These are phyloP conservation scores for Grapholita molesta DNA, from an alignment of 1,140 invertebrate species.

Conservation along the genomic window DNA sequence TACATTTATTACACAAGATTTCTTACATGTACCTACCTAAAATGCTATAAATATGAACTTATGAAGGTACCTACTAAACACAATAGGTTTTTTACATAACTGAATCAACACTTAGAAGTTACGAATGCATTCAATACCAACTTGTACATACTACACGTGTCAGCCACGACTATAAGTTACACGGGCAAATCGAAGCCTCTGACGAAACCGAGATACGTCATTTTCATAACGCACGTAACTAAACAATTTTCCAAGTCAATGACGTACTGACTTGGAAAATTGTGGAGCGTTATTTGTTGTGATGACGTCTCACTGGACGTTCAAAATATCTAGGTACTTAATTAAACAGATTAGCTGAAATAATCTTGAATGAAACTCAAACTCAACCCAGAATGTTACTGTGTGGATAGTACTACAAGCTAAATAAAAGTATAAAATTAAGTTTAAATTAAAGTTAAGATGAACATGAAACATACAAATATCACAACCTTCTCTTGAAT, in stretches of 20 bases:
- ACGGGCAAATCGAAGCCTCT: background rate
- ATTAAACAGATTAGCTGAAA: background rate
- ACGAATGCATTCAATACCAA: background rate
- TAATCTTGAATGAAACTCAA: background rate
- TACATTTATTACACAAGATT: too few species aligned
- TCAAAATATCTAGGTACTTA: background rate
- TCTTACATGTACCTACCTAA: too few species aligned
- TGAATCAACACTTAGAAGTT: background rate
- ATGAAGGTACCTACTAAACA: too few species aligned
- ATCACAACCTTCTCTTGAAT: too few species aligned
- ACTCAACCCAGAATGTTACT: too few species aligned
- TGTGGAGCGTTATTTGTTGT: background rate
- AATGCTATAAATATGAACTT: too few species aligned
- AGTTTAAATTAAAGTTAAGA: too few species aligned
- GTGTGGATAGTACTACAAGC: too few species aligned
- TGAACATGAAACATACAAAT: too few species aligned
- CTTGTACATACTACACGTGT: background rate
- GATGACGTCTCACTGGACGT: background rate
- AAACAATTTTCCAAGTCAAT: background rate
- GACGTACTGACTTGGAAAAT: too few species aligned
- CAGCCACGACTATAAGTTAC: too few species aligned
- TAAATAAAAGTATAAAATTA: too few species aligned
- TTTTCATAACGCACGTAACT: background rate
- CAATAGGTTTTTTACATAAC: background rate
- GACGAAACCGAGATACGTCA: background rate